phyloP scores from a whole-genome alignment of 2,888 invertebrate species.

The Cordilura impudica region DNA sequence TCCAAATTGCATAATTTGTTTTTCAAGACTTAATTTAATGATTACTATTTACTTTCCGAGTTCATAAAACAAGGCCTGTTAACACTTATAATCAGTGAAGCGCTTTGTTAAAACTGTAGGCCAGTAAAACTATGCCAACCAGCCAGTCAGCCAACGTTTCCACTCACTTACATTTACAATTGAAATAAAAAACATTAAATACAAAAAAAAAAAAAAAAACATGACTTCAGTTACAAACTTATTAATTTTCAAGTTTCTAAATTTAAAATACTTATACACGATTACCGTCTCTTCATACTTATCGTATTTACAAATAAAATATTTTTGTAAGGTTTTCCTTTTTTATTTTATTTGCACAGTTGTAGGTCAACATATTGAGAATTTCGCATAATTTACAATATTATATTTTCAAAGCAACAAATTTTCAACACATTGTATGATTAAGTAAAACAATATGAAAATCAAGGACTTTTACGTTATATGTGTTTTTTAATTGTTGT shows the following conservation, averaged over 20 bases:
- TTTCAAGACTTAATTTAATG: background rate
- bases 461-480: conserved; percentile 50
- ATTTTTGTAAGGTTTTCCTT: background rate
- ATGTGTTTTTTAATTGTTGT: conserved; percentile 4
- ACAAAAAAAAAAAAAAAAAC: background rate
- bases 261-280: background rate
- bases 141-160: conserved; percentile 17
- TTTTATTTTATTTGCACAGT: conserved; percentile 25
- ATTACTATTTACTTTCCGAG: conserved; percentile 16
- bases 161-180: conserved; percentile 18
- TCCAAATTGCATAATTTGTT: background rate
- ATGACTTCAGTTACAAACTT: conserved; percentile 7
- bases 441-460: conserved; percentile 54
- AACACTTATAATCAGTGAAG: conserved; percentile 50
- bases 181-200: conserved; percentile 45
- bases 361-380: conserved; percentile 58
- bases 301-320: background rate
- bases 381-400: conserved; percentile 47
- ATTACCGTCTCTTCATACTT: background rate
- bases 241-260: conserved; percentile 24
- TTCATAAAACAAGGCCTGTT: conserved; percentile 56
- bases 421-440: conserved; percentile 18
- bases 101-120: conserved; percentile 13
- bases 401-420: conserved; percentile 47
- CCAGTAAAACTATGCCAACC: conserved; percentile 25